phyloP scores from a whole-genome alignment of 2,113 vertebrate species.

The Muscicapa adusta region DNA sequence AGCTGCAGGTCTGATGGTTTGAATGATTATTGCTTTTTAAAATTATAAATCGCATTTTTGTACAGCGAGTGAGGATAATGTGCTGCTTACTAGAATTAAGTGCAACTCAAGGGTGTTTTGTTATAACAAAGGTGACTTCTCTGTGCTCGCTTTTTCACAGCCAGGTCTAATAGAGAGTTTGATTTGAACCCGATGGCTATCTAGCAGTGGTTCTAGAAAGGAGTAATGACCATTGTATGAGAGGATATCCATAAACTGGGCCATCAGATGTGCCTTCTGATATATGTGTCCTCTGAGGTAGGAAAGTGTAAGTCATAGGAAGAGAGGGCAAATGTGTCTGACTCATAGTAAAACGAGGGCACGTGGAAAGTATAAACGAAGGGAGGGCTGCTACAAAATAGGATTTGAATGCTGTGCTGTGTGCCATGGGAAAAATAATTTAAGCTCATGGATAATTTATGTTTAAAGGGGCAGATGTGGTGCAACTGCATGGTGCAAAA shows the following conservation, averaged over 20 bases:
- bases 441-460: background rate
- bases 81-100: background rate
- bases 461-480: background rate
- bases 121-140: constrained; percentile 20
- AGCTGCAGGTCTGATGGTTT: background rate
- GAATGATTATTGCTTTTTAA: constrained; percentile 19
- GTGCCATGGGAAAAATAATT: background rate
- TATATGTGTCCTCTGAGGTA: constrained; percentile 2
- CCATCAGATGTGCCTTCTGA: background rate
- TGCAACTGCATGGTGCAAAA: background rate
- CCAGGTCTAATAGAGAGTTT: background rate
- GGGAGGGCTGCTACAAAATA: background rate
- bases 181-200: background rate
- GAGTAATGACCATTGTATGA: background rate
- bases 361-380: background rate
- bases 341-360: background rate
- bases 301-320: constrained; percentile 34
- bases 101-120: background rate
- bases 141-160: background rate
- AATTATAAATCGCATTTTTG: background rate
- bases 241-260: background rate
- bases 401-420: background rate
- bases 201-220: background rate
- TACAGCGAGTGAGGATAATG: background rate
- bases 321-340: constrained; percentile 17